phyloP scores from a whole-genome alignment of 2,797 vertebrate species.

The Psittacula echo region DNA sequence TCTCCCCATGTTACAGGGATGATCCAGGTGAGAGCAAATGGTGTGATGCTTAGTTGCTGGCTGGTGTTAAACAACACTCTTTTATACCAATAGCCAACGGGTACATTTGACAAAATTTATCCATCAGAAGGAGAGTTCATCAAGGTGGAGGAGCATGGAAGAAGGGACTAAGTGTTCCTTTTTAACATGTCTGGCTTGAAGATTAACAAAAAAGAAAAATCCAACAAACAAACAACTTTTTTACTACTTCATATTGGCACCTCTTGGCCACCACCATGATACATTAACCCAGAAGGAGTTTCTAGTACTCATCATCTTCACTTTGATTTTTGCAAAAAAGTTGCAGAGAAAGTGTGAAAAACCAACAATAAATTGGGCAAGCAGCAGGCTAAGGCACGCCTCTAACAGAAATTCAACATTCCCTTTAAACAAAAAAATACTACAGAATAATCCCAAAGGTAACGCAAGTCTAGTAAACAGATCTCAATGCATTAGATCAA shows the following conservation, averaged over 20 bases:
- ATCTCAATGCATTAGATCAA: not conserved
- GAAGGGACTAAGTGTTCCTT: not conserved
- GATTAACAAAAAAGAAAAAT: not conserved
- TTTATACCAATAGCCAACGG: not conserved
- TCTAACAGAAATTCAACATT: not conserved
- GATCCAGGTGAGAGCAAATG: not conserved
- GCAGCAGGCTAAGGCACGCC: not conserved
- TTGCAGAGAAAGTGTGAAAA: not conserved
- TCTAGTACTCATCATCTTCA: not conserved
- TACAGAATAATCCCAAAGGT: not conserved
- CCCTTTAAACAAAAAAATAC: not conserved
- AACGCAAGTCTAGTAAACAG: not conserved
- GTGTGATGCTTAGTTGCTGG: not conserved
- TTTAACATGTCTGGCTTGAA: not conserved
- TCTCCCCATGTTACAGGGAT: not conserved
- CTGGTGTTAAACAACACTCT: not conserved
- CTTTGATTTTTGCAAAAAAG: not conserved
- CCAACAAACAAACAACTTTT: not conserved
- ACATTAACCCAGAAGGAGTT: not conserved
- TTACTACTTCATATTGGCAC: not conserved
- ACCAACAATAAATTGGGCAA: not conserved
- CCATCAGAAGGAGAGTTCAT: not conserved
- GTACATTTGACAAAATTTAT: not conserved
- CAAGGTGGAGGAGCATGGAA: not conserved
- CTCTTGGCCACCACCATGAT: not conserved